These are phyloP conservation scores for Pachyuromys duprasi DNA, from an alignment of 2,797 vertebrate species.

Conservation along the genomic window DNA sequence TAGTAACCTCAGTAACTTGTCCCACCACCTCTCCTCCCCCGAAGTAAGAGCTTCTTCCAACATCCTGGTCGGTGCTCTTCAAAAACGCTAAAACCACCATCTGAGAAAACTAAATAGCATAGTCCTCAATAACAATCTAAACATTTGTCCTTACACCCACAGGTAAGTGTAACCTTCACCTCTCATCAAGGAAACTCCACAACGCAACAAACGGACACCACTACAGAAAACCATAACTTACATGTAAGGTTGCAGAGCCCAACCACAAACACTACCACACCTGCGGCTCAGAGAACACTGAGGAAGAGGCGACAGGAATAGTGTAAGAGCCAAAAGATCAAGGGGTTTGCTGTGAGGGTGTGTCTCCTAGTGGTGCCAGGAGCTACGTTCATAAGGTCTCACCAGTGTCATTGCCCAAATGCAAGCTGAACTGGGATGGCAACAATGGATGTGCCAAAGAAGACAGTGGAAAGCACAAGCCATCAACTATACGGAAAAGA, in stretches of 20 bases:
- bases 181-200: neutral
- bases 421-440: neutral
- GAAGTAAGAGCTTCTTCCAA: slow-evolving; percentile 28
- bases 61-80: neutral
- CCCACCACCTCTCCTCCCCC: neutral
- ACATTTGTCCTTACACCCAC: neutral
- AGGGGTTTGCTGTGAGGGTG: neutral
- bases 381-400: neutral
- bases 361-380: neutral
- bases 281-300: neutral
- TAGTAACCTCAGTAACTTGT: neutral
- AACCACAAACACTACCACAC: neutral
- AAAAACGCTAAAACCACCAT: neutral
- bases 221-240: neutral
- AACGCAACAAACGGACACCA: neutral
- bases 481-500: neutral
- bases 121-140: neutral
- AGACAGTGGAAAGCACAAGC: neutral
- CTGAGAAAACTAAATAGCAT: neutral
- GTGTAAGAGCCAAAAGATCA: neutral
- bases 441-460: neutral
- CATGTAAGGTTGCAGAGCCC: neutral
- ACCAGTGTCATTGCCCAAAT: neutral
- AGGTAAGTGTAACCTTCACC: neutral
- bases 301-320: neutral